phyloP scores from a whole-genome alignment of 1,140 invertebrate species.

The Drosophila dunni region DNA sequence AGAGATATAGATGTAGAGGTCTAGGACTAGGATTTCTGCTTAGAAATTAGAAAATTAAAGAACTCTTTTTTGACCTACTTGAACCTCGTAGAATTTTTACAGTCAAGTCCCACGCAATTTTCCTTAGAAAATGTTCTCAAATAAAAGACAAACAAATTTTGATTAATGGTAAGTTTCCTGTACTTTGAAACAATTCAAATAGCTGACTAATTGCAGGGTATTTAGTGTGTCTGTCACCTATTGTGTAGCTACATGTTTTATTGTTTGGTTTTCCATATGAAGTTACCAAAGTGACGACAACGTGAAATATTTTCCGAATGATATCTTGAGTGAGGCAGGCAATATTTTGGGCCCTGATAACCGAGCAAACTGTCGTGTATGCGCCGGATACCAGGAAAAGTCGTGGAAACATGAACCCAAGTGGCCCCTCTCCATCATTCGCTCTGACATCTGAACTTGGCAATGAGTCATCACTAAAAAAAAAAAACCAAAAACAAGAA shows the following conservation, averaged over 20 bases:
- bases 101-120: no score
- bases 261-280: constrained; percentile 8
- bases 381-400: constrained; percentile 32
- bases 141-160: no score
- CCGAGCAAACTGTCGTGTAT: constrained; percentile 14
- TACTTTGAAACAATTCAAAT: neutral
- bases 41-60: no score
- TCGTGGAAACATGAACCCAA: constrained; percentile 47
- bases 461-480: constrained; percentile 66
- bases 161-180: no score
- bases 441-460: constrained; percentile 68
- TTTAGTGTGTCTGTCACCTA: neutral
- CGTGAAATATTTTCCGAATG: constrained; percentile 38
- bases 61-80: no score
- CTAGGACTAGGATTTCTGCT: no score
- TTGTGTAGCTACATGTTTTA: neutral
- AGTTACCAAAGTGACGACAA: constrained; percentile 44
- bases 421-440: constrained; percentile 20
- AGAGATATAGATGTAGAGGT: no score
- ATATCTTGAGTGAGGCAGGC: constrained; percentile 24
- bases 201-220: neutral
- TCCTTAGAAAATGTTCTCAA: no score
- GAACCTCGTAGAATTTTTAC: no score
- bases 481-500: constrained; percentile 1
- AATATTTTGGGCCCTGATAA: constrained; percentile 39